A percentile compares a stretch with the other conserved stretches of the same genome.
These are phyloP conservation scores for Enteromius viviparus DNA, from an alignment of 2,797 vertebrate genomes.

Conservation along the genomic window DNA sequence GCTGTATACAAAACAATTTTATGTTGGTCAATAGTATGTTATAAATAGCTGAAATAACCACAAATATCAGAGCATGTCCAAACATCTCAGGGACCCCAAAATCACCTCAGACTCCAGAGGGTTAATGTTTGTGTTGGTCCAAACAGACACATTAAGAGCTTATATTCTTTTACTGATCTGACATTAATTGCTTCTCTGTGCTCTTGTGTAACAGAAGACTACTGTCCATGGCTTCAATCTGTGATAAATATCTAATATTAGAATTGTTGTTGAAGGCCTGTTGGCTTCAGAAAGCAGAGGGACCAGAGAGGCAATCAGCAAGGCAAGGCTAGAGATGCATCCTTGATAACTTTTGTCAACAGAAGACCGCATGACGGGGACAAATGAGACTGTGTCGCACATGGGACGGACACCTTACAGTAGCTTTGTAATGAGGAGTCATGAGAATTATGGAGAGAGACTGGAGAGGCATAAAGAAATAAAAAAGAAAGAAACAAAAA, in stretches of 20 bases:
- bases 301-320: slow-evolving; percentile 10
- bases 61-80: no score
- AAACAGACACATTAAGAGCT: not conserved
- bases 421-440: slow-evolving; percentile 46
- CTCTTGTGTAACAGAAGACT: not conserved
- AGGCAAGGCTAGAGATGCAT: slow-evolving; percentile 24
- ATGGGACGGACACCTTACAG: slow-evolving; percentile 57
- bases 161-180: not conserved
- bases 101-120: no score
- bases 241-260: slow-evolving; percentile 23
- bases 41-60: no score
- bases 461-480: not conserved
- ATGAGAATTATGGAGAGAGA: slow-evolving; percentile 37
- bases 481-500: slow-evolving; percentile 21
- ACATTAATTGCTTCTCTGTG: not conserved
- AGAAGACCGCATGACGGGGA: slow-evolving; percentile 63
- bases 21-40: no score
- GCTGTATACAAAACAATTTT: no score
- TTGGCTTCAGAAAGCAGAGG: not conserved
- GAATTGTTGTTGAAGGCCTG: slow-evolving; percentile 25
- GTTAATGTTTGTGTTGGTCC: not conserved
- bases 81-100: no score
- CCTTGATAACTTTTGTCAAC: slow-evolving; percentile 24
- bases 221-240: slow-evolving; percentile 10
- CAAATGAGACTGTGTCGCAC: slow-evolving; percentile 73